Percentiles rank a stretch among this genome's conserved stretches.
phyloP scores from a whole-genome alignment of 2,888 invertebrate genomes.

The Elmis aenea region DNA sequence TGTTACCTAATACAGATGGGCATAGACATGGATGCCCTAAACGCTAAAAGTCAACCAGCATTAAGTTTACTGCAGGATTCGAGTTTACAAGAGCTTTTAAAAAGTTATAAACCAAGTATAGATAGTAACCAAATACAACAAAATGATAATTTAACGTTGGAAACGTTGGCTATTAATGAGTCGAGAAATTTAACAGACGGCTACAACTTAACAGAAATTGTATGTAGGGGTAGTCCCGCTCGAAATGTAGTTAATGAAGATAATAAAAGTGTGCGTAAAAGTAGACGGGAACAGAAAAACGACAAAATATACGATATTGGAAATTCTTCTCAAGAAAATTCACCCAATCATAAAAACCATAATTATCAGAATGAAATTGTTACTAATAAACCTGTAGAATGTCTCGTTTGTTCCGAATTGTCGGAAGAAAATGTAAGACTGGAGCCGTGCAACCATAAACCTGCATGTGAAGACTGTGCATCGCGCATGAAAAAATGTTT shows the following conservation, averaged over 20 bases:
- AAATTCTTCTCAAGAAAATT: conserved; percentile 40
- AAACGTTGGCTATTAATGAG: conserved; percentile 33
- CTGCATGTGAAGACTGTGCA: conserved; percentile 71
- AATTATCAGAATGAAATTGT: conserved; percentile 38
- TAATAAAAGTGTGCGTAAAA: conserved; percentile 31
- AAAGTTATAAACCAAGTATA: conserved; percentile 46
- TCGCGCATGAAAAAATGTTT: conserved; percentile 74
- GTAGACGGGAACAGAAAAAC: conserved; percentile 33
- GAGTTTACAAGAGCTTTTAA: conserved; percentile 50
- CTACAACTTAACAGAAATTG: conserved; percentile 40
- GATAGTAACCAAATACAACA: conserved; percentile 37
- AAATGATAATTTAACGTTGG: conserved; percentile 28
- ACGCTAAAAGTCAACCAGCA: conserved; percentile 65
- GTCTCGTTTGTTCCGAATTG: conserved; percentile 67
- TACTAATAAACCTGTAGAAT: conserved; percentile 52
- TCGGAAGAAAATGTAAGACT: conserved; percentile 59
- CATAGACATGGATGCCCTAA: conserved; percentile 57
- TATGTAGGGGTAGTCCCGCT: conserved; percentile 31
- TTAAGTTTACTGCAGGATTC: conserved; percentile 60
- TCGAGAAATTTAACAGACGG: conserved; percentile 34
- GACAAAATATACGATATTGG: conserved; percentile 35
- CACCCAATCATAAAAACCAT: conserved; percentile 37
- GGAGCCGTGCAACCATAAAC: conserved; percentile 69
- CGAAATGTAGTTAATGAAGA: conserved; percentile 32
- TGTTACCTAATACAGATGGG: conserved; percentile 67